Base-by-base conservation (phyloP, 2,113 vertebrate species). In the Neogobius melanostomus region DNA sequence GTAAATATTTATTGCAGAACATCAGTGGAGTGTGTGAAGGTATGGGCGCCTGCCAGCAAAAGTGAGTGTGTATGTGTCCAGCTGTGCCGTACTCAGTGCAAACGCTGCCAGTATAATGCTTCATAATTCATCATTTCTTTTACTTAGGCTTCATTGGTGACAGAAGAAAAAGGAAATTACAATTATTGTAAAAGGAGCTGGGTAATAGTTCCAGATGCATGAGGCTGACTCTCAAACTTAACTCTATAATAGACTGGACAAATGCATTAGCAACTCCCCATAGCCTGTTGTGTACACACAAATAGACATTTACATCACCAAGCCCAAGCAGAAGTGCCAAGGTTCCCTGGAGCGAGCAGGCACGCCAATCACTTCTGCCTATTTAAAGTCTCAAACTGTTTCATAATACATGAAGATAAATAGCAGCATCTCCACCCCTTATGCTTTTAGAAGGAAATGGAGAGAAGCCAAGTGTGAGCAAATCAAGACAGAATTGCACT, bases 1-100 rank as follows among this genome's bases (percentile, higher is more conserved):
- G 88, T 90, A 90, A 90, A 91, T 90, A 90, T 91, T 88, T 90
- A 90, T 88, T 85, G 77, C 79, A 12, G 71, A 84, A 86, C 88
- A 89, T 86, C 88, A 90, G 80, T 90, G 83, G 79, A 87, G 76
- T 87, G 82, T 90, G 82, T 85, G 83, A 87, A 87, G 75, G 75
- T 86, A 79, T 28, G 69, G 75, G 71, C 72, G 81, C 67, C 78
- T 90, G 82, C 88, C 84, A 90, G 79, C 74, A 69, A 81, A 72
- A 66, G 70, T 74, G 75, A 76, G 66, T 71, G 6, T 73, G 80
- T 81, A 76, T 76, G 69, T 84, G 83, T 90, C 77, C 81, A 84
- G 85, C 80, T 86, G 81, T 87, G 72, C 71, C 60, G 63, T 63
- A 66, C 68, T 65, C 71, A 66, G 72, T 68, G 73, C 49, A 82